Conservation (phyloP, 2,888 invertebrate species). For the Pherbina coryleti region DNA sequence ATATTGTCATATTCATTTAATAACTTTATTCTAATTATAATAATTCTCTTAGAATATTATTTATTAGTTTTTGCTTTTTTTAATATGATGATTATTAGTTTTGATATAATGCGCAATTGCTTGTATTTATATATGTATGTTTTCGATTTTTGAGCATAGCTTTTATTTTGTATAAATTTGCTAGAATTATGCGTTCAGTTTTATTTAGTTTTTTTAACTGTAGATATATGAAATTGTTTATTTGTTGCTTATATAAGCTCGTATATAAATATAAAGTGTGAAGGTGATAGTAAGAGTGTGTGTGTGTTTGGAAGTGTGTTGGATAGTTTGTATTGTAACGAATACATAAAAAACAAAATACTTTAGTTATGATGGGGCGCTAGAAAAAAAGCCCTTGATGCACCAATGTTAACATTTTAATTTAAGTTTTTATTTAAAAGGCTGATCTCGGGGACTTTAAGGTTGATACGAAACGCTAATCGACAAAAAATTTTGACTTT, state of each 20-base stretch:
- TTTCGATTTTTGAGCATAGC: conserved; percentile 36
- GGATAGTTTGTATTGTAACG: no score
- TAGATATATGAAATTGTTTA: conserved; percentile 36
- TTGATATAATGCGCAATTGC: conserved; percentile 18
- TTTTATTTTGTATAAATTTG: conserved; percentile 23
- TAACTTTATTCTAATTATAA: conserved; percentile 35
- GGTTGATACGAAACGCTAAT: no score
- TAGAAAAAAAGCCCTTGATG: no score
- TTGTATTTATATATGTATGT: conserved; percentile 15
- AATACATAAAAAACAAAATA: no score
- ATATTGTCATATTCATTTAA: conserved; percentile 45
- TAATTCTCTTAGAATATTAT: conserved; percentile 33
- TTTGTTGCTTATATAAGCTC: conserved; percentile 49
- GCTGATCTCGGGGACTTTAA: no score
- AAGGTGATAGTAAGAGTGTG: not conserved
- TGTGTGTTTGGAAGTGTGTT: conserved; percentile 26
- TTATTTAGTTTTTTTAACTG: conserved; percentile 41
- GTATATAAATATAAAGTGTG: conserved; percentile 46
- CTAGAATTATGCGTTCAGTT: conserved; percentile 16
- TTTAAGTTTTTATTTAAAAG: no score
- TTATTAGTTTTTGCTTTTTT: conserved; percentile 14
- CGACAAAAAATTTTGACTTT: no score
- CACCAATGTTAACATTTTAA: no score
- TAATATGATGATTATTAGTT: conserved; percentile 21
- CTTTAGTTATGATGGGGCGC: no score